phyloP scores from a whole-genome alignment of 2,888 invertebrate species.

The Sicus ferrugineus region DNA sequence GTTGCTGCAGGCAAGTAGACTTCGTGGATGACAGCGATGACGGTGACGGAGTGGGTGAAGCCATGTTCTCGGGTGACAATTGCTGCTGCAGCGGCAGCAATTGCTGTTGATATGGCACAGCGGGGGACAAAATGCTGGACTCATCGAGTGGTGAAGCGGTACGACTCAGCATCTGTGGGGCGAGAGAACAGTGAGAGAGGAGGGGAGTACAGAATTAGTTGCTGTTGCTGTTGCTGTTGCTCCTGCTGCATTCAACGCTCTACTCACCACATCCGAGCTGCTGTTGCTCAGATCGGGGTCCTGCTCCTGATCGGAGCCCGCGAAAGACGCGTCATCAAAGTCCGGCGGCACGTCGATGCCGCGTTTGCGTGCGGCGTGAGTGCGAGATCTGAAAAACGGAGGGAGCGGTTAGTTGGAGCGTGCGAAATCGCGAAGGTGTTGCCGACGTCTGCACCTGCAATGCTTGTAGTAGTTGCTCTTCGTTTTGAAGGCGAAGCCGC shows the following conservation, averaged over 20 bases:
- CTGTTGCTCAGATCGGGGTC: constrained; percentile 65
- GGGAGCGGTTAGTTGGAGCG: no score
- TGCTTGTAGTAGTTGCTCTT: constrained; percentile 94
- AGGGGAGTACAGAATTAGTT: neutral
- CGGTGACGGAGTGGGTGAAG: constrained; percentile 49
- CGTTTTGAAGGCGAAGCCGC: constrained; percentile 93
- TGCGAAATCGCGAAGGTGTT: constrained; percentile 4
- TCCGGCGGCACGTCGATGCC: constrained; percentile 68
- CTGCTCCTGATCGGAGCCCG: constrained; percentile 71
- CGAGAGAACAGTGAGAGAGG: neutral
- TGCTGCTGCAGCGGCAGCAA: constrained; percentile 29
- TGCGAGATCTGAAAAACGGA: constrained; percentile 68
- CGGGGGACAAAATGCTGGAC: constrained; percentile 28
- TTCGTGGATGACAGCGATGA: constrained; percentile 53
- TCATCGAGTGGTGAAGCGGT: constrained; percentile 62
- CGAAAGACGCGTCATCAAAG: constrained; percentile 70
- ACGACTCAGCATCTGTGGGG: constrained; percentile 57
- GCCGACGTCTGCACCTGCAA: constrained; percentile 66
- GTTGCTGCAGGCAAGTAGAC: constrained; percentile 51
- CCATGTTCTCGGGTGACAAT: constrained; percentile 31
- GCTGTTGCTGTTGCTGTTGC: neutral
- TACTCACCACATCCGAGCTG: constrained; percentile 61
- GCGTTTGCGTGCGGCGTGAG: constrained; percentile 74
- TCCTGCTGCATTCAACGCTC: no score
- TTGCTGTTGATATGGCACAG: constrained; percentile 13